Base-by-base conservation (phyloP, 2,888 invertebrate species). In the Meghimatium bilineatum region DNA sequence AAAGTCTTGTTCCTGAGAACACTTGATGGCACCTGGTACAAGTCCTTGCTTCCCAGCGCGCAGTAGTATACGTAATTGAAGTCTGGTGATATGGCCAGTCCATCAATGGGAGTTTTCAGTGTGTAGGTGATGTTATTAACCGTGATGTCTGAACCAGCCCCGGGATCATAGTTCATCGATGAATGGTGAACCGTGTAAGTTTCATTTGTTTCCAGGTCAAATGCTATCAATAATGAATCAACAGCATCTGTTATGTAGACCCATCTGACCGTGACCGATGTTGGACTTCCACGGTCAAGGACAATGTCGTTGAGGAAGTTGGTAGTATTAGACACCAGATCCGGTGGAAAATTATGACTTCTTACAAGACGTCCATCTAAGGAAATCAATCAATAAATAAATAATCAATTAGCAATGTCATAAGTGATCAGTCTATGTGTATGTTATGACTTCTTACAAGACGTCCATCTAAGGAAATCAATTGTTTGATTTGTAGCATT, bases 221-320 rank as follows among this genome's bases (percentile, higher is more conserved):
- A 91, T 17, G 89, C 89, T 34, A 90, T 87, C 23, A 91, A 85
- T 14, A 88, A 88, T 38, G 87, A 87, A 66, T 89, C 88, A 6
- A 85, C 80, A 14, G 88, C 88, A 83, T 91, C 89, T 2, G 90
- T 89, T 36, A 91, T 90, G 87, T 90, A 91, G 14, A 89, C 88
- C 85, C 87, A 90, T 32, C 84, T 85, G 17, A 87, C 89, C 0
- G 87, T 88, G 74, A 87, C 76, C 17, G 88, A 86, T 79, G 89
- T 89, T 5, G 74, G 17, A n/a, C 38, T 52, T 17, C 76, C 82
- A 17, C 82, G 74, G 82, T 91, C 89, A 75, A 91, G 80, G n/a
- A 90, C 90, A n/a, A 91, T 83, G 80, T 91, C 91, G 71, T 90
- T 90, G 29, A 91, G 85, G 81, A 89, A 91, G 76, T 89, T 90